Evolutionary conservation across 2,888 invertebrate genomes (phyloP), one percentile per base, ranked within the genome.

Genomic region (Catocala fraxini): DNA sequence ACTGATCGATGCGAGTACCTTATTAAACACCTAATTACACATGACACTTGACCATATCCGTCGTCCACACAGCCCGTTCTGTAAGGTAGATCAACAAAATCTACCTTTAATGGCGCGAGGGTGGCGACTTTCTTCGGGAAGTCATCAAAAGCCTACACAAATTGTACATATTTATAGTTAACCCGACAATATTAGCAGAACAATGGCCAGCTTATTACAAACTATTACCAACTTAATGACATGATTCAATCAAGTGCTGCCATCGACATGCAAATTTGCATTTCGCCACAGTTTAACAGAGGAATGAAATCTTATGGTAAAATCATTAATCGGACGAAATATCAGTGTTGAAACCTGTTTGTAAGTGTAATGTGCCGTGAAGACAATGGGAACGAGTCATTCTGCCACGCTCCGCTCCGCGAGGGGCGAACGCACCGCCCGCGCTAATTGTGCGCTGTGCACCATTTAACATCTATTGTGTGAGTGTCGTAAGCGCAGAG

Each of bases 311-410:
- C 89, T 87, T 86, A 89, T 90, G 89, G 88, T 89, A 88, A 90
- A 89, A 90, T 91, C 90, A 91, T 92, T 89, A 91, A 92, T 91
- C 90, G 89, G 83, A 82, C 85, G 85, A 83, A 86, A 84, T 89
- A 90, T 88, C 86, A 83, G 71, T 63, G 55, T 48, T 79, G 90
- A 79, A 89, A 88, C 77, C 56, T 43, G 65, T 13, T 71, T 71
- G 79, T 39, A 9, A 39, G 35, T 39, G 35, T 83, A 88, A 87
- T 85, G 86, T 83, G 81, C 82, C 87, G 86, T 89, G 85, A 89
- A 89, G 79, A 92, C 92, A 91, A 91, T 92, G 79, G 87, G 66
- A 49, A 45, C 51, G 48, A 63, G 59, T 59, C 56, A 65, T 73
- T 73, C 70, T 35, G 57, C 61, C 69, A 68, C 63, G 58, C 25